Percentiles rank a stretch among this genome's conserved stretches.
Conservation (phyloP, 2,888 invertebrate species). For the Cyclophora albipunctata region DNA sequence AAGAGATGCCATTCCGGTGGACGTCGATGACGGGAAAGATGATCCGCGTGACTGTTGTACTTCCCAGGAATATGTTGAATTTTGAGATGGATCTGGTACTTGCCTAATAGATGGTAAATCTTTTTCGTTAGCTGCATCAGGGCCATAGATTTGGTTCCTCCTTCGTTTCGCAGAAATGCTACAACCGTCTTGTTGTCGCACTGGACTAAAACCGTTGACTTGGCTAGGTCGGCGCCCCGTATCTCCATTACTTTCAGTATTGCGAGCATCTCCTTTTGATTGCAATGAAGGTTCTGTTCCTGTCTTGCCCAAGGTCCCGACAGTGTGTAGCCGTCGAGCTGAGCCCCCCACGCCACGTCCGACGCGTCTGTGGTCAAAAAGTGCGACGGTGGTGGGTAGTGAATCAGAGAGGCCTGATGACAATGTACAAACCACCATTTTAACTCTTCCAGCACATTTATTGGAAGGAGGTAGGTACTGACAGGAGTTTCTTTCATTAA, state of each 20-base stretch:
- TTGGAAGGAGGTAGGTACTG: not conserved
- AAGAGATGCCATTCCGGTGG: slow-evolving; percentile 4
- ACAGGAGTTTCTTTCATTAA: not conserved
- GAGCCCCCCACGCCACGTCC: slow-evolving; percentile 5
- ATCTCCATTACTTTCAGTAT: not conserved
- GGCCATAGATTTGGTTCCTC: not conserved
- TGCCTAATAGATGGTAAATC: not conserved
- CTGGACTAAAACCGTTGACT: not conserved
- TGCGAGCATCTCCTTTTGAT: slow-evolving; percentile 1
- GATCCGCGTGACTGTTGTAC: slow-evolving; percentile 2
- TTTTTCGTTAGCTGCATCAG: not conserved
- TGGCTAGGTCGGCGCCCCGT: not conserved
- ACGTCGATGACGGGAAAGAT: not conserved
- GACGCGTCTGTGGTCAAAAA: slow-evolving; percentile 6
- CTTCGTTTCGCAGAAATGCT: slow-evolving; percentile 1
- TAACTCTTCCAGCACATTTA: not conserved
- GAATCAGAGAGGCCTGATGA: not conserved
- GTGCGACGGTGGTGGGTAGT: not conserved
- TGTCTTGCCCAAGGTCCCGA: not conserved
- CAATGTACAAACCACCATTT: slow-evolving; percentile 1
- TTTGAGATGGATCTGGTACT: not conserved
- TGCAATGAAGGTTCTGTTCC: slow-evolving; percentile 4
- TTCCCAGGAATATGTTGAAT: slow-evolving; percentile 1
- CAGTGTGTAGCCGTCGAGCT: not conserved
- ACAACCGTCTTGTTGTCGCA: slow-evolving; percentile 4